Evolutionary conservation across 2,113 vertebrate genomes (phyloP).

Genomic region (Felis chaus): DNA sequence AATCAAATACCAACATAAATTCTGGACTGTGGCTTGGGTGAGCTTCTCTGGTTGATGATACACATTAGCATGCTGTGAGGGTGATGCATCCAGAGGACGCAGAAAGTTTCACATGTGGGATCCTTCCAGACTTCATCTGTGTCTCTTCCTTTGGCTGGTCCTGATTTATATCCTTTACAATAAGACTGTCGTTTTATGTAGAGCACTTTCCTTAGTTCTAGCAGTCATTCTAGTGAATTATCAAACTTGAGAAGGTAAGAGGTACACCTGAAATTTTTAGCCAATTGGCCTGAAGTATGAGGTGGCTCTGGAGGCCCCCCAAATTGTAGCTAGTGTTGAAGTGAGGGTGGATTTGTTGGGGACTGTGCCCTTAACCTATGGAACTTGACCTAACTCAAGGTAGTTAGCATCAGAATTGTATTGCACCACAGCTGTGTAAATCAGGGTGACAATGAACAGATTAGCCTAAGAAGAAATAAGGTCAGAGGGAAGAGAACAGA

Average conservation of each 20-base stretch:
- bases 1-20: background rate
- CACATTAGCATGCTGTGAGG: background rate
- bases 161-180: background rate
- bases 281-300: background rate
- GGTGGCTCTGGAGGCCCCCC: background rate
- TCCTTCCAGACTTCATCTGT: accelerated
- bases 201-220: background rate
- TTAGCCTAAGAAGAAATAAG: background rate
- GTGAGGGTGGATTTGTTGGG: background rate
- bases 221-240: background rate
- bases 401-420: background rate
- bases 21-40: background rate
- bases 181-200: background rate
- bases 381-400: background rate
- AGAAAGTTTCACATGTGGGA: accelerated
- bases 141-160: background rate
- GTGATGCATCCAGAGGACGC: accelerated
- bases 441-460: background rate
- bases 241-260: background rate
- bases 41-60: no score
- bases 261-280: background rate
- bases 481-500: background rate
- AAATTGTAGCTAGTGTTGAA: background rate
- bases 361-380: background rate
- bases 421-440: background rate